These are phyloP conservation scores for Zaprionus kolodkinae DNA, from an alignment of 1,140 invertebrate species.

Conservation along the genomic window DNA sequence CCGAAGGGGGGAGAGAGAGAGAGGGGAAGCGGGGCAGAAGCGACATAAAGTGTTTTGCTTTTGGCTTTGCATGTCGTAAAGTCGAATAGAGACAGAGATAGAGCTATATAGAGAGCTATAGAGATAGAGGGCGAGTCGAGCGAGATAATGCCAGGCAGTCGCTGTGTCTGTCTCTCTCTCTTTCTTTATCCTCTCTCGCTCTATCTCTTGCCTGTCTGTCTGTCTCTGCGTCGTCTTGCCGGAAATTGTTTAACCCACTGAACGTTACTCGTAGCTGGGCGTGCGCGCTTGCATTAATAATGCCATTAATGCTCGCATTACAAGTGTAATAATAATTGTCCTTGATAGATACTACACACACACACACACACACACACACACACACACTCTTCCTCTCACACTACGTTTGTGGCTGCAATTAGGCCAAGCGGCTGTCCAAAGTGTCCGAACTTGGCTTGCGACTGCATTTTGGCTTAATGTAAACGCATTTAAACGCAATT, in stretches of 20 bases:
- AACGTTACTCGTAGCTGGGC: constrained; percentile 20
- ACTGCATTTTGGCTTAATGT: constrained; percentile 68
- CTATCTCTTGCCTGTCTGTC: neutral
- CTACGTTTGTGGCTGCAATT: constrained; percentile 32
- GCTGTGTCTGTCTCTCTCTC: neutral
- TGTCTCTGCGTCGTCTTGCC: constrained; percentile 8
- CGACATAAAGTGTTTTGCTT: constrained; percentile 66
- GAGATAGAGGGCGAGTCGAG: neutral
- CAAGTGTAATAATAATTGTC: constrained; percentile 83
- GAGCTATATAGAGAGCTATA: constrained; percentile 38
- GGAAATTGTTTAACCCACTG: constrained; percentile 62
- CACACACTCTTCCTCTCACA: neutral
- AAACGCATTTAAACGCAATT: constrained; percentile 82
- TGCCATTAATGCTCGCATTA: constrained; percentile 71
- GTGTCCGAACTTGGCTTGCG: constrained; percentile 26
- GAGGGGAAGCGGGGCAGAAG: neutral
- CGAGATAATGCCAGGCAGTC: constrained; percentile 3
- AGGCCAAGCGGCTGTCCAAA: constrained; percentile 42
- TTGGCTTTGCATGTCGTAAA: constrained; percentile 77
- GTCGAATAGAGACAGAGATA: constrained; percentile 51
- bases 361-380: constrained; percentile 3
- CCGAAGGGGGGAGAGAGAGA: neutral
- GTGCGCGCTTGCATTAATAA: constrained; percentile 68
- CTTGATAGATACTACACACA: constrained; percentile 60
- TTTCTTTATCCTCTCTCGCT: neutral